phyloP scores from a whole-genome alignment of 2,797 vertebrate species.

The Heterohyrax brucei region DNA sequence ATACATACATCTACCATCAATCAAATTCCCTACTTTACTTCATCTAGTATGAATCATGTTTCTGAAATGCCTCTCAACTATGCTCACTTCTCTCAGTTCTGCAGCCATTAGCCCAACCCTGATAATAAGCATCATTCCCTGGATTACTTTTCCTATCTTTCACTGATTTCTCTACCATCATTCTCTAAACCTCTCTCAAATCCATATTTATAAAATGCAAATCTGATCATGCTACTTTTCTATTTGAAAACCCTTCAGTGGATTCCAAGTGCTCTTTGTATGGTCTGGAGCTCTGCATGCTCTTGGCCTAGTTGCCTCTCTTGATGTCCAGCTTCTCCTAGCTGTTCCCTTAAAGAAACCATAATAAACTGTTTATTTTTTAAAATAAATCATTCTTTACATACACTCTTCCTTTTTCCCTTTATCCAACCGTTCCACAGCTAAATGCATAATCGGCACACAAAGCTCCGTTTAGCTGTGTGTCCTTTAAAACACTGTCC shows the following conservation, averaged over 20 bases:
- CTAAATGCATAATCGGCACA: neutral
- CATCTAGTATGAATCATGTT: neutral
- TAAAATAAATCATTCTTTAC: neutral
- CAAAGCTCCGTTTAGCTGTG: neutral
- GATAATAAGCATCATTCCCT: neutral
- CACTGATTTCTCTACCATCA: slow-evolving; percentile 27
- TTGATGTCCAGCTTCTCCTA: neutral
- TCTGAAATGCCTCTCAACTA: neutral
- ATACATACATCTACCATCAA: slow-evolving; percentile 1
- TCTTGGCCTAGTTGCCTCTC: neutral
- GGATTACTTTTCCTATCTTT: neutral
- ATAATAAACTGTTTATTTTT: neutral
- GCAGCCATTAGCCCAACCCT: neutral
- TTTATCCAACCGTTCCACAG: neutral
- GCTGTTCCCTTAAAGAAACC: neutral
- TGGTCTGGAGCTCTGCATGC: neutral
- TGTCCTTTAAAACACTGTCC: neutral
- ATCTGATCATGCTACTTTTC: neutral
- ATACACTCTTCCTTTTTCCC: neutral
- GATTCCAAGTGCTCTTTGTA: neutral
- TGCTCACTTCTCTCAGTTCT: neutral
- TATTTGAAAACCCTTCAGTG: slow-evolving; percentile 1
- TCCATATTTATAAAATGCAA: slow-evolving; percentile 14
- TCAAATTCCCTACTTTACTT: neutral
- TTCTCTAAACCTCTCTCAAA: neutral